Evolutionary conservation across 2,888 invertebrate species (phyloP).

Genomic region (Lutraria lutraria): DNA sequence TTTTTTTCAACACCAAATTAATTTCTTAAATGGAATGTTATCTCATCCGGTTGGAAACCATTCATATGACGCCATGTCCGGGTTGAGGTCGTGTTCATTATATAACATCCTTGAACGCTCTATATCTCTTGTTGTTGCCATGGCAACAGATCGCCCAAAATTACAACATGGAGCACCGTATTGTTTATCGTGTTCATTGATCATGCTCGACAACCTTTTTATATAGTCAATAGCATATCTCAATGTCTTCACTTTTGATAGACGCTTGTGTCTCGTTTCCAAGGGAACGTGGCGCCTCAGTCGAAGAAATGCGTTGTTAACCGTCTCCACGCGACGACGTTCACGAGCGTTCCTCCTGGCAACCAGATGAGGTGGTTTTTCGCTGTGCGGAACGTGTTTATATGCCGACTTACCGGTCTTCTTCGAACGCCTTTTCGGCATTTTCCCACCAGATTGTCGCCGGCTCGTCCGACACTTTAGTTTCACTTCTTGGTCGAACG

Average conservation of each 20-base stretch:
- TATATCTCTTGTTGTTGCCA: constrained; percentile 51
- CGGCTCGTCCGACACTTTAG: constrained; percentile 45
- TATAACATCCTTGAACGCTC: constrained; percentile 41
- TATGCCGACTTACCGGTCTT: constrained; percentile 74
- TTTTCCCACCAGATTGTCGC: constrained; percentile 47
- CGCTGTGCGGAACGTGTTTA: constrained; percentile 86
- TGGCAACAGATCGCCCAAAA: constrained; percentile 64
- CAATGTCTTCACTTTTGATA: constrained; percentile 90
- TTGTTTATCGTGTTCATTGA: constrained; percentile 79
- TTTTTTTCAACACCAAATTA: neutral
- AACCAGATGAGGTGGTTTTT: constrained; percentile 89
- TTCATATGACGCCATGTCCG: constrained; percentile 46
- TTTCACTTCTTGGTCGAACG: constrained; percentile 51
- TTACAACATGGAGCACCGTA: constrained; percentile 63
- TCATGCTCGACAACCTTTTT: constrained; percentile 88
- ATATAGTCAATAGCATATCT: constrained; percentile 90
- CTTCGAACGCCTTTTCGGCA: constrained; percentile 49
- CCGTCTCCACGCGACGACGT: constrained; percentile 90
- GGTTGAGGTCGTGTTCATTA: constrained; percentile 49
- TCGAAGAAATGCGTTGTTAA: constrained; percentile 89
- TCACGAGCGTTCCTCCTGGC: constrained; percentile 90
- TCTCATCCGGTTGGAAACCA: constrained; percentile 51
- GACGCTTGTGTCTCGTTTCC: constrained; percentile 87
- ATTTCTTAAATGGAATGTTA: neutral
- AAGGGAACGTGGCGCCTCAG: constrained; percentile 89